Base-by-base conservation (phyloP, 2,113 vertebrate genomes). In the Dryoscopus gambensis region DNA sequence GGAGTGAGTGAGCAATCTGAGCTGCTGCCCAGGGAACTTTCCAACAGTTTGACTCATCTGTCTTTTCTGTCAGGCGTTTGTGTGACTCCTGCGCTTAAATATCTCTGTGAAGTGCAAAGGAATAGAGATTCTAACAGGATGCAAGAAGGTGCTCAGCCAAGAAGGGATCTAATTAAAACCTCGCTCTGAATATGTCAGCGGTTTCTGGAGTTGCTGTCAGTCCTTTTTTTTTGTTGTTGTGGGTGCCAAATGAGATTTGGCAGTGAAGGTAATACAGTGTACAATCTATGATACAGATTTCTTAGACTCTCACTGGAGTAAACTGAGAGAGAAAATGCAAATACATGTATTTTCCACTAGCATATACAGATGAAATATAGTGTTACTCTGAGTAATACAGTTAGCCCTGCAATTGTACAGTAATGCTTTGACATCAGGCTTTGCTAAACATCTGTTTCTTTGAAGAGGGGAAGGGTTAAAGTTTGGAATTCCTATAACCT, bases 211-310 rank as follows among this genome's bases (percentile, higher is more conserved):
- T 98, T 46, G 96, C 95, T 97, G 23, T 83, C 95, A 94, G 17
- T 97, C 98, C 93, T 95, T 98, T 96, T 59, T 98, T 98, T 97
- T 98, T 95, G 88, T 98, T 95, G 88, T 98, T 97, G 85, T 98
- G 97, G 6, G 82, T 89, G 64, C 98, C 98, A 7, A 97, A 97
- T 56, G 98, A 65, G 87, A 98, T 97, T 94, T 98, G 97, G 49
- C 98, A 97, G 73, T 97, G 95, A 94, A 98, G 97, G 91, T 97
- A 98, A 97, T 98, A 87, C 31, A 89, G 91, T 46, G 71, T 73
- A 7, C 25, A 60, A 10, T 84, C 63, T 78, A 17, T 10, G 5
- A 23, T 39, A 49, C 1, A 28, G 5, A 2, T 87, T 84, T 75
- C 40, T 68, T 60, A 55, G n/a, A 18, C 21, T 88, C 25, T 68